Percentiles rank a stretch among this genome's conserved stretches.
Conservation (phyloP, 2,113 vertebrate genomes). For the Grammomys surdaster region DNA sequence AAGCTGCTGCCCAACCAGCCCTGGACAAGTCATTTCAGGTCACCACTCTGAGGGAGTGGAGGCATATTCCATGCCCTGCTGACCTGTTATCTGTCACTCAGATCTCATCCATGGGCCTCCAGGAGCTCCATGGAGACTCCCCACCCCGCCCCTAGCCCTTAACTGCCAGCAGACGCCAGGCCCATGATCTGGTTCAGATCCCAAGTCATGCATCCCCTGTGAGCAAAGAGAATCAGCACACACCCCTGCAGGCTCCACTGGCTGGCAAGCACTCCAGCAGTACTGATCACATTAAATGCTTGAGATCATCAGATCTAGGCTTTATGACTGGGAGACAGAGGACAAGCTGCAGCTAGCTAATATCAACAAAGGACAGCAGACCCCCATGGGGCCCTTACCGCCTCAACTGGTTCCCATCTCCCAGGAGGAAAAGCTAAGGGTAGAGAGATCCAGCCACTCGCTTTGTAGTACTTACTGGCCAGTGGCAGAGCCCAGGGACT, state of each 20-base stretch:
- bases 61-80: fast-evolving
- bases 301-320: no score
- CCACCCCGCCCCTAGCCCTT: fast-evolving
- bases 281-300: no score
- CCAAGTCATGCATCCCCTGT: fast-evolving
- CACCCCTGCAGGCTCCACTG: background rate
- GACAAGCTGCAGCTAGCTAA: fast-evolving
- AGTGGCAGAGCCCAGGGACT: no score
- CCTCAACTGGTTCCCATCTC: background rate
- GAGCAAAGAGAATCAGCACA: background rate
- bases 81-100: background rate
- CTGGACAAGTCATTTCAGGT: background rate
- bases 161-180: background rate
- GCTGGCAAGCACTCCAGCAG: no score
- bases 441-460: background rate
- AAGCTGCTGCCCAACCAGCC: background rate
- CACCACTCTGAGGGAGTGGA: background rate
- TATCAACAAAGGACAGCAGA: background rate
- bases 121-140: no score
- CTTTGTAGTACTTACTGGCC: fast-evolving
- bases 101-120: background rate
- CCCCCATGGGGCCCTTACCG: background rate
- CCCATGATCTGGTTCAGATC: no score
- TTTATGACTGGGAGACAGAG: fast-evolving
- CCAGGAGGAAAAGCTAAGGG: background rate